These are phyloP conservation scores for Xyrauchen texanus DNA, from an alignment of 2,113 vertebrate genomes.

Conservation along the genomic window DNA sequence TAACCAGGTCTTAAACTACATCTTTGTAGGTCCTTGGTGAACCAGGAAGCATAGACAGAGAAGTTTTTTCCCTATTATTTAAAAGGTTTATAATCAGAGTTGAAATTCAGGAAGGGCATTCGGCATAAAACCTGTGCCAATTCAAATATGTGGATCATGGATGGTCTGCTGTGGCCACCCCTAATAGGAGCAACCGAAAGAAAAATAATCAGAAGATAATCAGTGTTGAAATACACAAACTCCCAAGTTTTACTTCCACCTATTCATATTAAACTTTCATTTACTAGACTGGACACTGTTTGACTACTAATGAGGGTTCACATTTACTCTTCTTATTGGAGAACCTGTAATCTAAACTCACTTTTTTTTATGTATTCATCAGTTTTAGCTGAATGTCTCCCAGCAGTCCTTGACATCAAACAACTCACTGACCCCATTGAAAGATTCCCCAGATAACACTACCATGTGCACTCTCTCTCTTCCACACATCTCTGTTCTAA, in stretches of 20 bases:
- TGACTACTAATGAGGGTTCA: constrained; percentile 4
- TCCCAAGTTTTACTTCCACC: not conserved
- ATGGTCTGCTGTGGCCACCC: too few relatives aligned
- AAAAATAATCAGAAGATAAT: too few relatives aligned
- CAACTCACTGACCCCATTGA: constrained; percentile 49
- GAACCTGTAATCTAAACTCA: constrained; percentile 24
- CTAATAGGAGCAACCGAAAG: too few relatives aligned
- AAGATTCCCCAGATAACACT: constrained; percentile 31
- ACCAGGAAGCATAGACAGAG: not conserved
- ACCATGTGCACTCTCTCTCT: not conserved
- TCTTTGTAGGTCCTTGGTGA: not conserved
- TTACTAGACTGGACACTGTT: not conserved
- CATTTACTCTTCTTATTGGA: not conserved
- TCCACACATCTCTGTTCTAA: not conserved
- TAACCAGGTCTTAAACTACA: constrained; percentile 56
- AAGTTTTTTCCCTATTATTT: not conserved
- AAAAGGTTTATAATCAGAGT: constrained; percentile 11
- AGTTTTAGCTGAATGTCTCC: constrained; percentile 45
- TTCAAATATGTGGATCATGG: too few relatives aligned
- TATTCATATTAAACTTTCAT: not conserved
- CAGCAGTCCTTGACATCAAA: constrained; percentile 56
- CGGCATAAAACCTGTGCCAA: too few relatives aligned
- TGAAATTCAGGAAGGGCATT: too few relatives aligned
- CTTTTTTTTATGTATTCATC: constrained; percentile 34
- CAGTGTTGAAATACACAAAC: not conserved